A percentile compares a stretch with the other conserved stretches of the same genome.
Conservation (phyloP, 2,113 vertebrate species). For the Agelaius tricolor region DNA sequence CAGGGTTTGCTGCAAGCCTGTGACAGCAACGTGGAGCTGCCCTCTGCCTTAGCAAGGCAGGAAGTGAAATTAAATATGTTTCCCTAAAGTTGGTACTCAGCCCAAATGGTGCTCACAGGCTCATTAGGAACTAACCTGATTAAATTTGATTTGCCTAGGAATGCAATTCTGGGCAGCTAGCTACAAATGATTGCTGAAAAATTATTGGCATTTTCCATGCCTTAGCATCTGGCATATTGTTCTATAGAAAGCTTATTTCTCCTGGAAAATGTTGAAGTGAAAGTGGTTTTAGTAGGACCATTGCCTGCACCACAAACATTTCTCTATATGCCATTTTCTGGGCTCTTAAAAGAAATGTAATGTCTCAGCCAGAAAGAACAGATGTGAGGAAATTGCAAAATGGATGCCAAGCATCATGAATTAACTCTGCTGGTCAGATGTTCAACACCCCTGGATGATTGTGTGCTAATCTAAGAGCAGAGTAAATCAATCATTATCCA, state of each 20-base stretch:
- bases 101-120: neutral
- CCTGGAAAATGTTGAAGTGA: neutral
- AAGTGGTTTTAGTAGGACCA: neutral
- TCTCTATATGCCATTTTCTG: constrained; percentile 25
- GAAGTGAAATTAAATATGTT: neutral
- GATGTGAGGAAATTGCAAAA: constrained; percentile 44
- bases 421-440: constrained; percentile 53
- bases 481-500: constrained; percentile 55
- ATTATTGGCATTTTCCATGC: neutral
- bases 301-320: neutral
- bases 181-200: neutral
- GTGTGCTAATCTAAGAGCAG: neutral
- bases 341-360: constrained; percentile 22
- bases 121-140: neutral
- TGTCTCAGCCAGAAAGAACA: constrained; percentile 44
- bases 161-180: neutral
- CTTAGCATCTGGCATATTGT: constrained; percentile 5
- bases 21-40: neutral
- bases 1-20: neutral
- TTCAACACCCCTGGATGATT: constrained; percentile 27
- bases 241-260: neutral
- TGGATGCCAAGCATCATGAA: constrained; percentile 35
- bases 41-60: neutral
- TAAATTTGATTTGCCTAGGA: neutral
- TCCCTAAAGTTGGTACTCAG: neutral